Evolutionary conservation across 2,113 vertebrate species (phyloP).

Genomic region (Bucco capensis): DNA sequence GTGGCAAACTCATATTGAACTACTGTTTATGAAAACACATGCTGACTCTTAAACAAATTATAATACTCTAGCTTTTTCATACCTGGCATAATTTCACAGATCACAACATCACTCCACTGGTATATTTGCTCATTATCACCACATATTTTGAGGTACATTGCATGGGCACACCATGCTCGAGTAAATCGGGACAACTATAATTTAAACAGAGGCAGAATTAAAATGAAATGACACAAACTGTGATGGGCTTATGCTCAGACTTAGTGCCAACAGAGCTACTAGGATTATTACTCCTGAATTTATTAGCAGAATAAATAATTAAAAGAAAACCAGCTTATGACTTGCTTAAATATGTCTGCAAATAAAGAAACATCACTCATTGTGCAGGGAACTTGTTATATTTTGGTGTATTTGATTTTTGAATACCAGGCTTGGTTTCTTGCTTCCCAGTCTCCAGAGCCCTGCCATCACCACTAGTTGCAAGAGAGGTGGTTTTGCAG

Average conservation of each 20-base stretch:
- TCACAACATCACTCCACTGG: neutral
- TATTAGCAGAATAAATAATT: neutral
- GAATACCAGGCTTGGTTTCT: neutral
- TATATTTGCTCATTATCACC: neutral
- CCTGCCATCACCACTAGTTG: conserved; percentile 11
- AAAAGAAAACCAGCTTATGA: neutral
- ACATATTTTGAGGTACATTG: neutral
- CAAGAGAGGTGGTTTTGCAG: neutral
- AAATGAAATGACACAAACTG: neutral
- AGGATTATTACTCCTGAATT: neutral
- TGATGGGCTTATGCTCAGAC: neutral
- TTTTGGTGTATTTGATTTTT: neutral
- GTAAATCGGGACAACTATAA: neutral
- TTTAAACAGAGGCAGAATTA: neutral
- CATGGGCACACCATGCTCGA: neutral
- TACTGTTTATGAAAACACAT: neutral
- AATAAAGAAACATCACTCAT: neutral
- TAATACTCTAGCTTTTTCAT: neutral
- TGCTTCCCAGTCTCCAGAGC: neutral
- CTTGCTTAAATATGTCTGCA: neutral
- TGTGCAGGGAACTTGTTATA: neutral
- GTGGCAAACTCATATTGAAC: neutral
- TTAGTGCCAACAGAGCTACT: neutral
- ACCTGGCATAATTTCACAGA: neutral
- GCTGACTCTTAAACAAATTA: neutral